Evolutionary conservation across 1,140 invertebrate species (phyloP), one percentile per base, ranked within the genome.

Genomic region (Tribolium madens): DNA sequence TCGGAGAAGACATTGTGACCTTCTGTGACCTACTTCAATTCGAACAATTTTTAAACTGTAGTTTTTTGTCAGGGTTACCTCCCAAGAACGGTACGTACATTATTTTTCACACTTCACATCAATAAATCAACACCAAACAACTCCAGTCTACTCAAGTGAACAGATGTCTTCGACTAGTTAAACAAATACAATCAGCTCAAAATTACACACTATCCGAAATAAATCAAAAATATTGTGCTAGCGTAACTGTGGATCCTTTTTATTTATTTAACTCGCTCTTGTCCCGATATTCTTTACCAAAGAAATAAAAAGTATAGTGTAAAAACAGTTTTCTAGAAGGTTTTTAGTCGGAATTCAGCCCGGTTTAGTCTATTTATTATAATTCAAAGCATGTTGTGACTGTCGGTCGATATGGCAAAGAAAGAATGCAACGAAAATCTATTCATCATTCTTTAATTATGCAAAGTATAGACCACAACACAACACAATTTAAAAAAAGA

Each of bases 1-100:
- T 64, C 57, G 21, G 12, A 33, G 57, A 64, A 64, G 26, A 64
- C 21, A 50, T 3, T 64, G 57, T 31, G 12, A 64, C 21, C 57
- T 31, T 31, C 26, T 31, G 6, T 64, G 57, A 64, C 57, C 57
- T 42, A 64, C 57, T 64, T 64, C 57, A 26, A 18, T 57, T 14
- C 57, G 12, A 13, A 64, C 57, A 33, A 64, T 36, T 33, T 60
- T 42, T 10, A 42, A 42, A 42, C 21, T 26, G 36, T 42, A 42
- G n/a, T 42, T n/a, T 31, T 42, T 42, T 42, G 36, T 42, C 36
- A 42, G 9, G 5, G 9, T 42, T 9, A 42, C 36, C 36, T 42
- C n/a, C 36, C 36, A 10, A 42, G n/a, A 42, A 42, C n/a, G 2
- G 36, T 42, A 42, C 36, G 36, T 42, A 42, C 36, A 42, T 42